Percentiles rank a stretch among this genome's conserved stretches.
phyloP scores from a whole-genome alignment of 2,113 vertebrate species.

The cattle (Bos taurus) region ARS-UCD2.0 NC_037346.1:15415501-15416000 shows the following conservation, averaged over 20 bases:
- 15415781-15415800: neutral
- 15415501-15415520: neutral
- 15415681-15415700: neutral
- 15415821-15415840: neutral
- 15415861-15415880: neutral
- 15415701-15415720: neutral
- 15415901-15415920: neutral
- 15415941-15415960: neutral
- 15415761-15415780: neutral
- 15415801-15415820: neutral
- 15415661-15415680: neutral
- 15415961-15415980: neutral
- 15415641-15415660: neutral
- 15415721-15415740: neutral
- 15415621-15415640: neutral
- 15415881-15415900: neutral
- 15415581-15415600: neutral
- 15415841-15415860: neutral
- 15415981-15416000: neutral
- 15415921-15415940: neutral
- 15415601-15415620: neutral
- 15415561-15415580: neutral
- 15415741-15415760: neutral
- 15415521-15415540: neutral
- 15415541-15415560: neutral